Percentiles rank a stretch among this genome's conserved stretches.
These are phyloP conservation scores for Plusia festucae DNA, from an alignment of 2,888 invertebrate species.

Conservation along the genomic window DNA sequence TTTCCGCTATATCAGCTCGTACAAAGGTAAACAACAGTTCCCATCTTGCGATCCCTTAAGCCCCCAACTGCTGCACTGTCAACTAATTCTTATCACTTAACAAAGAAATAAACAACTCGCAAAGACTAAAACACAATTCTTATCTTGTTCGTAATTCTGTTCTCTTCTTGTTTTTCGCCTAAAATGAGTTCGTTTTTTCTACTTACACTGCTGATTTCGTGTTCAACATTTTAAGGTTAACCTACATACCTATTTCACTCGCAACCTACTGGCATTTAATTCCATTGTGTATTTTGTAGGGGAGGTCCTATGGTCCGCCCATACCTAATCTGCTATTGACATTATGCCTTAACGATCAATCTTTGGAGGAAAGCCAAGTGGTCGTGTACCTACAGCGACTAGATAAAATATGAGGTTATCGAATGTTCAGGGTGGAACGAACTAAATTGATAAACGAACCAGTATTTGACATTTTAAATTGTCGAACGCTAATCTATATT, in stretches of 20 bases:
- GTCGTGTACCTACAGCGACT: slow-evolving; percentile 32
- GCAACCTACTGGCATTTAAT: slow-evolving; percentile 49
- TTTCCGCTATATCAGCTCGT: not conserved
- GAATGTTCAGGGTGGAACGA: slow-evolving; percentile 42
- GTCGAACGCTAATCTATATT: not conserved
- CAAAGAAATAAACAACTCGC: slow-evolving; percentile 26
- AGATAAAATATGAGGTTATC: slow-evolving; percentile 55
- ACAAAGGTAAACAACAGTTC: slow-evolving; percentile 17
- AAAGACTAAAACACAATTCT: slow-evolving; percentile 16
- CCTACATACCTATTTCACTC: slow-evolving; percentile 52
- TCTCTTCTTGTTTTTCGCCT: slow-evolving; percentile 12
- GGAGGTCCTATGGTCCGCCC: slow-evolving; percentile 32
- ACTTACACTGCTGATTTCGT: not conserved
- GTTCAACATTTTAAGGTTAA: slow-evolving; percentile 31
- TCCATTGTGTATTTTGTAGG: slow-evolving; percentile 48
- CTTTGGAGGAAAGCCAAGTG: slow-evolving; percentile 76
- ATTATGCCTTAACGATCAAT: slow-evolving; percentile 76
- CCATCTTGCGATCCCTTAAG: slow-evolving; percentile 12
- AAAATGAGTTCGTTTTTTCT: not conserved
- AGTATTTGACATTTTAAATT: slow-evolving; percentile 9
- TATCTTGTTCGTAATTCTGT: slow-evolving; percentile 11
- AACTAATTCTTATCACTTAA: slow-evolving; percentile 26
- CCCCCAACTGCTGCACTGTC: slow-evolving; percentile 22
- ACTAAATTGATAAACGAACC: slow-evolving; percentile 46
- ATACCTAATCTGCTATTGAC: slow-evolving; percentile 75